Evolutionary conservation across 2,888 invertebrate species (phyloP), one percentile per base, ranked within the genome.

Genomic region (Acrobasis consociella): DNA sequence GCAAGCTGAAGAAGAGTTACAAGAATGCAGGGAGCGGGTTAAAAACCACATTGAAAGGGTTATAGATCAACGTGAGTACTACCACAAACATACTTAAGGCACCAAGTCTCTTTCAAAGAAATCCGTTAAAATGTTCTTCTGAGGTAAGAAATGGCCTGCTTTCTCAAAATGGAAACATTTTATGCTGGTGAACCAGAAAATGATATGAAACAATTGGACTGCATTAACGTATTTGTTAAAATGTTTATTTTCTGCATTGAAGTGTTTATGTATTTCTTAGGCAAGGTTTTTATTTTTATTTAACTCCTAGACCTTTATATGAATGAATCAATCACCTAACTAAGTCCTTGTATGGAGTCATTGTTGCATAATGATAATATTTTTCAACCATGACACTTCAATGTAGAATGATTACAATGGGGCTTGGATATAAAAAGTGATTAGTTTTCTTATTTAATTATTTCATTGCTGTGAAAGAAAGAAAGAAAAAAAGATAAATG

Each of bases 51-150:
- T 98, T 94, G 96, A 97, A 79, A 96, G 94, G 74, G 95, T 99
- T 73, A 94, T 97, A 58, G 94, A 96, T 70, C 98, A 99, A 94
- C 97, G 99, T 98, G 95, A 97, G 98, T 97, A 74, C n/a, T 5
- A 46, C 46, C 10, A 56, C 59, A 31, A 22, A 39, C 39, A 38
- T 46, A 5, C n/a, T 46, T 42, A 31, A 42, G 46, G 11, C 46
- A 11, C 46, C 52, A 52, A 50, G 22, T 52, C n/a, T 39, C 16
- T 42, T 11, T 16, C 31, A 13, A 22, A 46, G 11, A 46, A 46
- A 16, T 13, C 31, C 11, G 5, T 15, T 22, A 46, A 7, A 66
- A 65, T 60, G 63, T 62, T 64, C 65, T 67, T 60, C 62, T 60
- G 77, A 81, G 81, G 81, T 77, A 82, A 81, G 78, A 22, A 58